Evolutionary conservation across 2,113 vertebrate genomes (phyloP), one percentile per base, ranked within the genome.

Genomic region (Pitta sordida): DNA sequence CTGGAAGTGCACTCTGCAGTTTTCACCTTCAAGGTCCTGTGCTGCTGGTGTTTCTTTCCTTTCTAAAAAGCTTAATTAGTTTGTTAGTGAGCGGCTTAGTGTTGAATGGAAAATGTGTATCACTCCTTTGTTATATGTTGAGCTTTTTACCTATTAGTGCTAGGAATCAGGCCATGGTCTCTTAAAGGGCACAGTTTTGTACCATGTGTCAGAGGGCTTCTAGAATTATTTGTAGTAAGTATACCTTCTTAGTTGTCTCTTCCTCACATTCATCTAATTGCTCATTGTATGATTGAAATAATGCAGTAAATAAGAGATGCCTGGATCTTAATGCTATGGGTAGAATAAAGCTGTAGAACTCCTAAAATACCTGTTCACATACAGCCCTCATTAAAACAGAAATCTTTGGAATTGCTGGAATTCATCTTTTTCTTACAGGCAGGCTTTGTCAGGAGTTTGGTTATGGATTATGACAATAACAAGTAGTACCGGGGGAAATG

Each of bases 21-120:
- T 80, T 89, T 78, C 48, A 60, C 56, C 39, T 71, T 90, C 73
- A 88, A 84, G 92, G 76, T 86, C 64, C 53, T 77, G 15, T 51
- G 51, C 51, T 90, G 49, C 52, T 68, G 49, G 41, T 83, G 46
- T 20, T 82, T 73, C 44, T 53, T 62, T 65, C 20, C 67, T 29
- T 14, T 69, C 55, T 36, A 17, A 23, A 48, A 46, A 83, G 43
- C 34, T 69, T 86, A 39, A 16, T 88, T 83, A 36, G 74, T 77
- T 81, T 59, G 6, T 77, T 80, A 70, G 68, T 5, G 43, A 81
- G 60, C 59, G 88, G 39, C 20, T 86, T 69, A 30, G 27, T 36
- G 29, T 6, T 62, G 67, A 85, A 49, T 34, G 34, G 51, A 58
- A 83, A 90, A 51, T 68, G 30, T 36, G 17, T 56, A 65, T 76